phyloP scores from a whole-genome alignment of 2,113 vertebrate species.

The Vombatus ursinus region DNA sequence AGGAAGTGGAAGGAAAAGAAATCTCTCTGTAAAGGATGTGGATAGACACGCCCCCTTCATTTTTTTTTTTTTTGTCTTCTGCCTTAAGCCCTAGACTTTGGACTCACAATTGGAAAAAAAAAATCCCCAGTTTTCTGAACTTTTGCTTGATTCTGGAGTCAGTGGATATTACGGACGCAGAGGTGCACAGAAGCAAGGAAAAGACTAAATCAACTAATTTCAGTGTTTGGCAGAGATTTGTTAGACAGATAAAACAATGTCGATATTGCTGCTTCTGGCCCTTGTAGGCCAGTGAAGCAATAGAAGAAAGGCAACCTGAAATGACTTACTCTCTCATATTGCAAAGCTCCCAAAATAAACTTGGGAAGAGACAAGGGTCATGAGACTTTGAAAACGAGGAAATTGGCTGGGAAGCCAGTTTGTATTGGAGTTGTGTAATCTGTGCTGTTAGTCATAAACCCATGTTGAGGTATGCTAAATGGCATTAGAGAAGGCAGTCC shows the following conservation, averaged over 20 bases:
- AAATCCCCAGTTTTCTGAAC: neutral
- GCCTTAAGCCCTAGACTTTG: constrained; percentile 51
- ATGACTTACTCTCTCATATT: neutral
- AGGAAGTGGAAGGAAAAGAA: constrained; percentile 61
- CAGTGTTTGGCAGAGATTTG: neutral
- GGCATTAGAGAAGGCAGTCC: constrained; percentile 77
- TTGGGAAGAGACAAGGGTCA: constrained; percentile 16
- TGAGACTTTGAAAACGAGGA: constrained; percentile 74
- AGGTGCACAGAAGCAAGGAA: neutral
- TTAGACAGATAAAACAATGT: constrained; percentile 2
- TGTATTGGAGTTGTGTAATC: constrained; percentile 64
- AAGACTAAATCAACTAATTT: neutral
- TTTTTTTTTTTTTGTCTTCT: constrained; percentile 36
- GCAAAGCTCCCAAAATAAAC: neutral
- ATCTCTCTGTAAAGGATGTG: constrained; percentile 55
- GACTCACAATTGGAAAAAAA: constrained; percentile 22
- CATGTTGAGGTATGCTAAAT: constrained; percentile 74
- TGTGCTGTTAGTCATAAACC: constrained; percentile 68
- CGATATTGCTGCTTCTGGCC: neutral
- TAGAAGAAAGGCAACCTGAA: neutral
- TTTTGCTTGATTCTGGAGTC: neutral
- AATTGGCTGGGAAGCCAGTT: constrained; percentile 68
- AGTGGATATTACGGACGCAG: neutral
- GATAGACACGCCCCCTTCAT: neutral
- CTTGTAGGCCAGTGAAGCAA: constrained; percentile 6